phyloP scores from a whole-genome alignment of 2,888 invertebrate species.

The Ditula angustiorana region DNA sequence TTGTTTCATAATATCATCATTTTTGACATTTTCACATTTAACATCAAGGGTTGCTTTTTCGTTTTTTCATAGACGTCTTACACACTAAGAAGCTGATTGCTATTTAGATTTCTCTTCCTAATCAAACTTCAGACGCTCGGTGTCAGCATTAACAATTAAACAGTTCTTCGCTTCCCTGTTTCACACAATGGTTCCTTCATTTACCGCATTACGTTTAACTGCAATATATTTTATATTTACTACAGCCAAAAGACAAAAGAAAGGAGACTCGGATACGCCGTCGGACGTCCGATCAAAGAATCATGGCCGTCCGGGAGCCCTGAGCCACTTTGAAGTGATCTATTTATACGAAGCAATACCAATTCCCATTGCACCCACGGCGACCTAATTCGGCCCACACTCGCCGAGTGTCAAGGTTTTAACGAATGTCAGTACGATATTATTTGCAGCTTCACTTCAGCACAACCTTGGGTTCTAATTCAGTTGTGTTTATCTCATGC shows the following conservation, averaged over 20 bases:
- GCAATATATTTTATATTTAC: background rate
- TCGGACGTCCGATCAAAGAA: background rate
- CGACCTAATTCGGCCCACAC: constrained; percentile 17
- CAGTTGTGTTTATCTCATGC: constrained; percentile 45
- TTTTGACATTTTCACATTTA: no score
- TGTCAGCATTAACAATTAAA: background rate
- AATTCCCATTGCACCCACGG: constrained; percentile 12
- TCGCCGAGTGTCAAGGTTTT: constrained; percentile 34
- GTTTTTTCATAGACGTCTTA: no score
- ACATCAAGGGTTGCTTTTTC: no score
- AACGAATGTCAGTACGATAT: constrained; percentile 18
- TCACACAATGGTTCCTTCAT: background rate
- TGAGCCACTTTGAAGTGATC: constrained; percentile 20
- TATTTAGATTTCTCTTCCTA: no score
- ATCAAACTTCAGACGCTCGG: no score
- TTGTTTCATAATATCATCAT: no score
- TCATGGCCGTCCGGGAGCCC: constrained; percentile 7
- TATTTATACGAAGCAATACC: constrained; percentile 13
- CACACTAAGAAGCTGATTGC: no score
- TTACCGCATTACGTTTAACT: background rate
- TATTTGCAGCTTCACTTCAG: constrained; percentile 35
- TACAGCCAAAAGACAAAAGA: constrained; percentile 3
- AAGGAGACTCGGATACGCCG: background rate
- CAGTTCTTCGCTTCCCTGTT: background rate
- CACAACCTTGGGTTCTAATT: constrained; percentile 47